Evolutionary conservation across 2,113 vertebrate genomes (phyloP).

Genomic region (Dermatemys mawii): DNA sequence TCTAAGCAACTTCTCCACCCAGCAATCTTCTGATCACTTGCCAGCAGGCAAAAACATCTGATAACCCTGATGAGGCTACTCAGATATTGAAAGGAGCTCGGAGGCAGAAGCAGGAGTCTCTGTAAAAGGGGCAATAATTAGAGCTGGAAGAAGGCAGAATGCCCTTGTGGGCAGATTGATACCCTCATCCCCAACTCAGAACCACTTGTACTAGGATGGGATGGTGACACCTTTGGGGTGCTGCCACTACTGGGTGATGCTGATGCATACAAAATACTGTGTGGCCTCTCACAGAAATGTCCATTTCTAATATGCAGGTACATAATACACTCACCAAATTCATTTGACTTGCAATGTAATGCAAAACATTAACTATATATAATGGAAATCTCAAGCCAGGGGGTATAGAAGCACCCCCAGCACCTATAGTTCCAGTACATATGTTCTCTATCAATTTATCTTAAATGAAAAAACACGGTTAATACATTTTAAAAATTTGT

Average conservation of each 20-base stretch:
- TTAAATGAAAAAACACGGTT: not conserved
- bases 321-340: not conserved
- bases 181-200: not conserved
- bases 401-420: too few species aligned
- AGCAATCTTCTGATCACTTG: not conserved
- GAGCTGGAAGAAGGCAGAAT: not conserved
- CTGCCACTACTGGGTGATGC: not conserved
- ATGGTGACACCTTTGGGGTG: not conserved
- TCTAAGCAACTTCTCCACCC: not conserved
- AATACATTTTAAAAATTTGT: not conserved
- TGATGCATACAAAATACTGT: not conserved
- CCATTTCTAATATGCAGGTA: not conserved
- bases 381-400: too few species aligned
- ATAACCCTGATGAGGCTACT: not conserved
- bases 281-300: not conserved
- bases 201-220: not conserved
- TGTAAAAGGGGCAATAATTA: not conserved
- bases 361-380: not conserved
- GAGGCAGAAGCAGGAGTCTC: not conserved
- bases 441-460: not conserved
- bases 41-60: not conserved
- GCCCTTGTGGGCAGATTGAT: not conserved
- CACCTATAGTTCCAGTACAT: too few species aligned
- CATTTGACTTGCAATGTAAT: not conserved
- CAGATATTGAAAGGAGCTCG: not conserved